phyloP scores from a whole-genome alignment of 2,888 invertebrate genomes.

The Kuschelorhynchus macadamiae region DNA sequence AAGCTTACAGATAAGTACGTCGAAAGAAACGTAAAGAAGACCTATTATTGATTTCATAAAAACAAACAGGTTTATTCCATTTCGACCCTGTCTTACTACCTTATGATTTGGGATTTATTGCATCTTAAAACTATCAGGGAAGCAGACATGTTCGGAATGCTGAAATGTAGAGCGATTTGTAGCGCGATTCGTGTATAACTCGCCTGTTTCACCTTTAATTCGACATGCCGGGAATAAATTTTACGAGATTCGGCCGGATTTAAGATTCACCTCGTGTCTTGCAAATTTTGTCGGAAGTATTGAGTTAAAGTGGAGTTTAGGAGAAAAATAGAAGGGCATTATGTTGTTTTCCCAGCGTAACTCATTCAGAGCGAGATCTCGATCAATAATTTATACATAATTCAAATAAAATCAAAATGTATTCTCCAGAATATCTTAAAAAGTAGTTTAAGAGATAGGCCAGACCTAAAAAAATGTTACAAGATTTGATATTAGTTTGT shows the following conservation, averaged over 20 bases:
- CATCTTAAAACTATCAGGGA: constrained; percentile 52
- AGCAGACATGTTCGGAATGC: constrained; percentile 51
- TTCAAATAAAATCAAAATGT: no score
- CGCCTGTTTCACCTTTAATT: constrained; percentile 46
- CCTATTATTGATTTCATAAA: no score
- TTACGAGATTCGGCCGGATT: constrained; percentile 19
- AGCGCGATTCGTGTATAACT: constrained; percentile 41
- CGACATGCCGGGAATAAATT: constrained; percentile 43
- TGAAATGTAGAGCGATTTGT: constrained; percentile 51
- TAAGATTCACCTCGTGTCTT: constrained; percentile 34
- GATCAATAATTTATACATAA: no score
- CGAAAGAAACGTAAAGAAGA: no score
- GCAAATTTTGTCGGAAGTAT: constrained; percentile 42
- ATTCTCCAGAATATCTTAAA: no score
- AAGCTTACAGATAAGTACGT: no score
- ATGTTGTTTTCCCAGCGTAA: no score
- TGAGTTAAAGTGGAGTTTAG: constrained; percentile 39
- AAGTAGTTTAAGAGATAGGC: no score
- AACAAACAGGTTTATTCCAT: no score
- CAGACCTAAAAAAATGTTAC: no score
- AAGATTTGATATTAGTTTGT: no score
- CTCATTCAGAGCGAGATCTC: no score
- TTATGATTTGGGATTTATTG: constrained; percentile 53
- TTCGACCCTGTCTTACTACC: constrained; percentile 33
- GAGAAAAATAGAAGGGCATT: constrained; percentile 16